Base-by-base conservation (phyloP, 1,140 invertebrate species). In the Panagrolaimus sp. region DNA sequence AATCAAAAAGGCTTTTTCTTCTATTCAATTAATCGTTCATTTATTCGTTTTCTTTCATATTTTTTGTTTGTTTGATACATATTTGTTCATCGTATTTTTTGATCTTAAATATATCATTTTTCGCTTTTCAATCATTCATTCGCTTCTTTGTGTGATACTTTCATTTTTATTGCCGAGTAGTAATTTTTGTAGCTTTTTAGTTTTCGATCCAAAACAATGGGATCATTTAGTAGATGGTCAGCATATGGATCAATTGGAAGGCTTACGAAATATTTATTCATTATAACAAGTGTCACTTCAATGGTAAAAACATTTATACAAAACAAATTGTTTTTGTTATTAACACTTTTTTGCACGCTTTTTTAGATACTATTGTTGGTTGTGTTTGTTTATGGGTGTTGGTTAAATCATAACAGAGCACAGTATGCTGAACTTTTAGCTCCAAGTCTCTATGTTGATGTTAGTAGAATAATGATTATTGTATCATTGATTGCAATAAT, bases 401-500 rank as follows among this genome's bases (percentile, higher is more conserved):
- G 78, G 81, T 47, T 82, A 42, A 72, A 80, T 27, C 65, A 69
- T 45, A 80, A 75, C 48, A 61, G 73, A 20, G 71, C 77, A 13
- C 62, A 75, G 65, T 82, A 83, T 66, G 76, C 80, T 38, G 80
- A 82, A 74, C 64, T 82, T 44, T 69, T 82, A 23, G 68, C 78
- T 1, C 80, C 80, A 9, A 80, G 77, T 61, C 61, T 82, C 9
- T 82, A 82, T 65, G 75, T 81, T n/a, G 74, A 81, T 67, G 79
- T 82, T 11, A 72, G 73, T 13, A 48, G 76, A 45, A 83, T 82
- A 42, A 76, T 80, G 69, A 78, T 82, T 16, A 67, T 80, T 14
- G 68, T 80, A 43, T 80, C 80, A 20, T 44, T 77, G 45, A 45
- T 81, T 16, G 68, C 78, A 13, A 69, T 82, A 45, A 62, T 72